These are phyloP conservation scores for Festucalex cinctus DNA, from an alignment of 2,113 vertebrate genomes.

Conservation along the genomic window DNA sequence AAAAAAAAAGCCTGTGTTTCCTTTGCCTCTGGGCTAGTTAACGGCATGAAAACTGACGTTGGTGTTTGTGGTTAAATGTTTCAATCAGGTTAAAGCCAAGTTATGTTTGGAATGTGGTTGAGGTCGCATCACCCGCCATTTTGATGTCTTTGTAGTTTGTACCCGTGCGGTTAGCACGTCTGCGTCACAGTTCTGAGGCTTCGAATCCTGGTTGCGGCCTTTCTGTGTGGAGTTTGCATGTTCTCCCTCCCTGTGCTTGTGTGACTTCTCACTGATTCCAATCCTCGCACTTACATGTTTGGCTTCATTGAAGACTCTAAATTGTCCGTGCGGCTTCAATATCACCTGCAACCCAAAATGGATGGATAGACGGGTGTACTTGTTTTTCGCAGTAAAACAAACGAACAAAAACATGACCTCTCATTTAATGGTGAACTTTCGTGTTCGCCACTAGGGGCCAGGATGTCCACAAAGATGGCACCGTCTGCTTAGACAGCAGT, in stretches of 20 bases:
- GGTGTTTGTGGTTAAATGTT: conserved; percentile 1
- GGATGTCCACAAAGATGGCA: conserved; percentile 11
- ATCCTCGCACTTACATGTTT: neutral
- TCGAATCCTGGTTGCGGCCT: neutral
- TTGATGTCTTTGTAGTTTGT: conserved; percentile 21
- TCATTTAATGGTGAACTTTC: neutral
- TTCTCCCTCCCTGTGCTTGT: neutral
- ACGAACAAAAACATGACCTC: neutral
- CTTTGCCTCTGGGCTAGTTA: neutral
- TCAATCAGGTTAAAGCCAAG: conserved; percentile 1
- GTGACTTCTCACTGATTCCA: neutral
- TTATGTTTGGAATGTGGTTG: conserved; percentile 23
- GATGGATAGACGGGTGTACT: neutral
- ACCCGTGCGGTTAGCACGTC: neutral
- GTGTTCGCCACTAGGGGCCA: conserved; percentile 50
- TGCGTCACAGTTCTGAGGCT: neutral
- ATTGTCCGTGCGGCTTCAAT: neutral
- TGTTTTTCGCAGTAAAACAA: too few species aligned
- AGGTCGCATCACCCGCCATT: conserved; percentile 7
- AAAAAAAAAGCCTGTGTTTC: conserved; percentile 7
- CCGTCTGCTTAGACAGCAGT: neutral
- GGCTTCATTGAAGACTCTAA: neutral
- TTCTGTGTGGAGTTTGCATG: neutral
- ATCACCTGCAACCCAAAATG: neutral
- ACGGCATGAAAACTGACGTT: neutral